Percentiles rank a stretch among this genome's conserved stretches.
Evolutionary conservation across 2,113 vertebrate genomes (phyloP).

Genomic region (Aphyosemion australe): DNA sequence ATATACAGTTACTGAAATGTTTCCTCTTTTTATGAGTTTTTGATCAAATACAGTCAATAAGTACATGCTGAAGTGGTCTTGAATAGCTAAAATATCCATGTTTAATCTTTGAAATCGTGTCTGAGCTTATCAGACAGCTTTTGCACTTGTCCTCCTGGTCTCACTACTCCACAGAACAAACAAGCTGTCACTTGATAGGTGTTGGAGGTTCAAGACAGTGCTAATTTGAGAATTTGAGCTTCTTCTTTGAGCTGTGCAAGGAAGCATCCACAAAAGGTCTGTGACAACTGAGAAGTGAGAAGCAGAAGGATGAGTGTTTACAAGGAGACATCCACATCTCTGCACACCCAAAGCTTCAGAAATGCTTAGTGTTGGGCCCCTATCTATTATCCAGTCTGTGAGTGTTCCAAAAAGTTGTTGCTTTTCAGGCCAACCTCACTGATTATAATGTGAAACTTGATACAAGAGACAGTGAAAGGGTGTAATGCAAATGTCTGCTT

Average conservation of each 20-base stretch:
- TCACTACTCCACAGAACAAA: slow-evolving; percentile 16
- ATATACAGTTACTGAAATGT: background rate
- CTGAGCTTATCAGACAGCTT: background rate
- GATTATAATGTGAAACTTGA: slow-evolving; percentile 29
- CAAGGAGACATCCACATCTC: slow-evolving; percentile 44
- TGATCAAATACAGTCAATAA: slow-evolving; percentile 1
- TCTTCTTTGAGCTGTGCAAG: slow-evolving; percentile 39
- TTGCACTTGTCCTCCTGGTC: slow-evolving; percentile 1
- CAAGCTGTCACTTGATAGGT: slow-evolving; percentile 47
- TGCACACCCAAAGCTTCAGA: slow-evolving; percentile 28
- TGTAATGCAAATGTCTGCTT: background rate
- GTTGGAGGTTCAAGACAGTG: slow-evolving; percentile 19
- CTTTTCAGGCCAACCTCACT: slow-evolving; percentile 15
- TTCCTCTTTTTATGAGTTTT: background rate
- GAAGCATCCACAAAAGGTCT: slow-evolving; percentile 53
- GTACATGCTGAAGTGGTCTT: background rate
- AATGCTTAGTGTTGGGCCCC: slow-evolving; percentile 13
- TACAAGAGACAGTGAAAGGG: background rate
- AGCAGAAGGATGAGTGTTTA: slow-evolving; percentile 16
- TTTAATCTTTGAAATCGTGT: background rate
- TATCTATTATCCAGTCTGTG: slow-evolving; percentile 43
- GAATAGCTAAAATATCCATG: no score
- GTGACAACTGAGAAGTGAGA: slow-evolving; percentile 52
- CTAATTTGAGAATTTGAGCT: slow-evolving; percentile 64
- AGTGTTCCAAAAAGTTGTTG: slow-evolving; percentile 22